Percentiles rank a stretch among this genome's conserved stretches.
Evolutionary conservation across 2,888 invertebrate species (phyloP).

Genomic region (Bedellia somnulentella): DNA sequence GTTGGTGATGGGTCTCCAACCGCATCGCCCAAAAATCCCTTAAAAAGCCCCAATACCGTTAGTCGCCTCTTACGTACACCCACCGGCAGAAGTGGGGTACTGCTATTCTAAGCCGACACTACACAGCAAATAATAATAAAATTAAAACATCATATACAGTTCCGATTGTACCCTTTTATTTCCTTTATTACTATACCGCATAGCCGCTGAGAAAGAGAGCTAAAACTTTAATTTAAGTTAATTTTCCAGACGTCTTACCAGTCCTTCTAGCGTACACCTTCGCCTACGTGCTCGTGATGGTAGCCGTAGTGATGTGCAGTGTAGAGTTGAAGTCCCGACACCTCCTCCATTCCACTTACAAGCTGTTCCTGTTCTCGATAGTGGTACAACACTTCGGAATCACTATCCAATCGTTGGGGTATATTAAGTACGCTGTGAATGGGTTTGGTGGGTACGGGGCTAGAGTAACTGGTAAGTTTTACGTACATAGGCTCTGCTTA

Average conservation of each 20-base stretch:
- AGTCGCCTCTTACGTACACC: too few relatives aligned
- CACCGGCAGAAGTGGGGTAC: too few relatives aligned
- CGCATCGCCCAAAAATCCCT: too few relatives aligned
- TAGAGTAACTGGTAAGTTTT: conserved; percentile 48
- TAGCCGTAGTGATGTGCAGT: conserved; percentile 73
- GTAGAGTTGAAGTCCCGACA: conserved; percentile 77
- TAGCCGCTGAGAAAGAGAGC: too few relatives aligned
- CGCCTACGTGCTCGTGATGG: conserved; percentile 70
- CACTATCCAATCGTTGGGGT: conserved; percentile 68
- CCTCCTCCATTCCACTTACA: conserved; percentile 85
- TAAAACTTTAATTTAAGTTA: conserved; percentile 6
- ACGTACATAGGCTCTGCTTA: too few relatives aligned
- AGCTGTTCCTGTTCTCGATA: conserved; percentile 76
- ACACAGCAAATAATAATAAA: too few relatives aligned
- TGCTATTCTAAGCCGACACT: too few relatives aligned
- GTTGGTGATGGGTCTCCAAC: too few relatives aligned
- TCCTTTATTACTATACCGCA: too few relatives aligned
- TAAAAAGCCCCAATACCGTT: too few relatives aligned
- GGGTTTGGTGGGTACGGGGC: conserved; percentile 64
- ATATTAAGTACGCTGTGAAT: conserved; percentile 74
- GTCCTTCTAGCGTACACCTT: conserved; percentile 75
- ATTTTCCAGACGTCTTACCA: conserved; percentile 76
- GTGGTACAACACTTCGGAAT: conserved; percentile 72
- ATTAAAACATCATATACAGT: too few relatives aligned
- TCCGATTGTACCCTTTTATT: too few relatives aligned